Evolutionary conservation across 2,888 invertebrate genomes (phyloP).

Genomic region (Leucophenga montana): DNA sequence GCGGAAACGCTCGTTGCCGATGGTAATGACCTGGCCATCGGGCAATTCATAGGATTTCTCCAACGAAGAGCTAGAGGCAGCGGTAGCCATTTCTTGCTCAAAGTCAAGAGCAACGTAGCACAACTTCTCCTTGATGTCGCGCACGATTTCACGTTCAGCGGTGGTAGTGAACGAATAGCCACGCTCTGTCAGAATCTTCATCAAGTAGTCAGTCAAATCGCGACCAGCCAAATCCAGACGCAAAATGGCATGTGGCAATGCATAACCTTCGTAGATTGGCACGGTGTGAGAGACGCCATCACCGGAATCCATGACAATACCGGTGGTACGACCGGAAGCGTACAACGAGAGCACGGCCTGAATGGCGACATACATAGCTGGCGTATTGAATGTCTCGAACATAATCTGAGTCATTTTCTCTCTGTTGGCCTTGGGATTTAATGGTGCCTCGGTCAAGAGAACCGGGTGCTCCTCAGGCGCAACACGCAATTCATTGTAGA

Average conservation of each 20-base stretch:
- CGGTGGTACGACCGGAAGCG: slow-evolving; percentile 97
- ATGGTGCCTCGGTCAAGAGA: slow-evolving; percentile 88
- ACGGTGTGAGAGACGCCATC: slow-evolving; percentile 98
- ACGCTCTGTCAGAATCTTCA: slow-evolving; percentile 94
- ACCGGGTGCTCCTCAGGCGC: slow-evolving; percentile 95
- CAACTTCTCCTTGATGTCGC: slow-evolving; percentile 95
- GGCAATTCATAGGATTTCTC: slow-evolving; percentile 94
- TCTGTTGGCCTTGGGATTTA: slow-evolving; percentile 90
- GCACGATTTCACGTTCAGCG: slow-evolving; percentile 94
- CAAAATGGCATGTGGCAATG: slow-evolving; percentile 92
- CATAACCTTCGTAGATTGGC: slow-evolving; percentile 96
- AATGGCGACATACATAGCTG: slow-evolving; percentile 95
- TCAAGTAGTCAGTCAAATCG: slow-evolving; percentile 93
- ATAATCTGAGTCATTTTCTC: slow-evolving; percentile 96
- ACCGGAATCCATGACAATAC: slow-evolving; percentile 95
- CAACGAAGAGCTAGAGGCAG: slow-evolving; percentile 90
- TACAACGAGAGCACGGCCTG: slow-evolving; percentile 94
- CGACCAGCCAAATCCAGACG: slow-evolving; percentile 94
- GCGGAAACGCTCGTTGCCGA: slow-evolving; percentile 94
- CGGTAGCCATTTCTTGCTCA: slow-evolving; percentile 95
- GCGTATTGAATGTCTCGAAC: slow-evolving; percentile 95
- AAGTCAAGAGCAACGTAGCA: slow-evolving; percentile 94
- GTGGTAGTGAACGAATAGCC: slow-evolving; percentile 94
- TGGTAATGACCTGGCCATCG: slow-evolving; percentile 93
- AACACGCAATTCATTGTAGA: slow-evolving; percentile 97